These are phyloP conservation scores for Heteropelma amictum DNA, from an alignment of 2,888 invertebrate genomes.

Conservation along the genomic window DNA sequence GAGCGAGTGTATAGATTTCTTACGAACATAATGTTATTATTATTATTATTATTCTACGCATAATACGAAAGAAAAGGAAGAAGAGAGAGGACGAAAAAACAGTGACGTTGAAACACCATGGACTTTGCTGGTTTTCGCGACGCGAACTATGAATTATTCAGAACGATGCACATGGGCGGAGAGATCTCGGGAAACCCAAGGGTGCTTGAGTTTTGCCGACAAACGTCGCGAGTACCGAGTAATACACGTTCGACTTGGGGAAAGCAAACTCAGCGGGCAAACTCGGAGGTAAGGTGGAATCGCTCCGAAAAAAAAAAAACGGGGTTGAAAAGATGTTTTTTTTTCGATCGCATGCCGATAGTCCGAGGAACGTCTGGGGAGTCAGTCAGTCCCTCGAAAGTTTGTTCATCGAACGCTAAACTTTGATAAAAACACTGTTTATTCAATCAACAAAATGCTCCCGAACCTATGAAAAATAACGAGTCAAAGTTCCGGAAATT, in stretches of 20 bases:
- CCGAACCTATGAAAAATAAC: too few relatives aligned
- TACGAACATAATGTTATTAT: too few relatives aligned
- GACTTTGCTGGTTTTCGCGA: slow-evolving; percentile 37
- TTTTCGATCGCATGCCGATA: background rate
- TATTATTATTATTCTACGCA: background rate
- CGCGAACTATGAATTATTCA: slow-evolving; percentile 43
- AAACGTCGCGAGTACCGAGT: slow-evolving; percentile 14
- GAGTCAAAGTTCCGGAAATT: too few relatives aligned
- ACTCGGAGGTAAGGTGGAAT: slow-evolving; percentile 6
- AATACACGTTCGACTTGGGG: slow-evolving; percentile 30
- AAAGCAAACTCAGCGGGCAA: slow-evolving; percentile 8
- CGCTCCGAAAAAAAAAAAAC: too few relatives aligned
- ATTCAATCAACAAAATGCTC: too few relatives aligned
- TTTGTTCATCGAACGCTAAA: too few relatives aligned
- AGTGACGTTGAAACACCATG: too few relatives aligned
- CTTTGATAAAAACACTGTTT: too few relatives aligned
- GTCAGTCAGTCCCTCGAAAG: too few relatives aligned
- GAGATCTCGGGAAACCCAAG: slow-evolving; percentile 24
- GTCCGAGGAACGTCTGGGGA: background rate
- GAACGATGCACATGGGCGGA: slow-evolving; percentile 3
- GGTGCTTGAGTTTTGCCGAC: slow-evolving; percentile 20
- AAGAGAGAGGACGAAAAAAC: background rate
- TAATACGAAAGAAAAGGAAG: background rate
- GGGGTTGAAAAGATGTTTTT: background rate
- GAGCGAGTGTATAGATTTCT: background rate